Evolutionary conservation across 2,888 invertebrate species (phyloP), one percentile per base, ranked within the genome.

Genomic region (Odontothrips loti): DNA sequence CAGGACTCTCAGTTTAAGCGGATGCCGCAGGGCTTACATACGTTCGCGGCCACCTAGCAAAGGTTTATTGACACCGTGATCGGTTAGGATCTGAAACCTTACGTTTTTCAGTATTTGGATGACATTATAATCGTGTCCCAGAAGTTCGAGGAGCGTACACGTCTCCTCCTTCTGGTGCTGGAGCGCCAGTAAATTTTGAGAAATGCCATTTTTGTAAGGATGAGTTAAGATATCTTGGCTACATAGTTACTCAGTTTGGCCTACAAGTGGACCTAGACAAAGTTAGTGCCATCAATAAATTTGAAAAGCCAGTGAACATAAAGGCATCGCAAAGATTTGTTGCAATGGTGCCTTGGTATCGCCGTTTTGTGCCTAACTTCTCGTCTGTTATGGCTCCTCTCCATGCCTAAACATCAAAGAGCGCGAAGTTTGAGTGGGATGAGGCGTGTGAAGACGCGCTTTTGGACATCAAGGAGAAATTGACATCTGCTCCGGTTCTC

Each of bases 321-420:
- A 82, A 11, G 11, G 58, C 79, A 47, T 51, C 82, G 1, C 10
- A 63, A 63, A 10, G 58, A 20, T 20, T 63, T 6, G 29, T 83
- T 75, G 83, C 83, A n/a, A 80, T 80, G 47, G 81, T 81, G 3
- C 81, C 82, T 11, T 83, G 83, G 83, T 83, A 83, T 79, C 83
- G 85, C 84, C 84, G 43, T 82, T 84, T 0, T 82, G 83, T 0
- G 43, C 83, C 3, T 81, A n/a, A n/a, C n/a, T n/a, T n/a, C n/a
- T n/a, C n/a, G n/a, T n/a, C n/a, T n/a, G n/a, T n/a, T n/a, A n/a
- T 82, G 0, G 84, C 82, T 12, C 84, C 85, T 0, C 80, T 85
- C 11, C 58, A 63, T 20, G 20, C 11, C 4, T 20, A 15, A 17
- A 63, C 58, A 17, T 6, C 15, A 17, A 63, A 63, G 20, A 20